Evolutionary conservation across 2,113 vertebrate species (phyloP).

Genomic region (Chaetops frenatus): DNA sequence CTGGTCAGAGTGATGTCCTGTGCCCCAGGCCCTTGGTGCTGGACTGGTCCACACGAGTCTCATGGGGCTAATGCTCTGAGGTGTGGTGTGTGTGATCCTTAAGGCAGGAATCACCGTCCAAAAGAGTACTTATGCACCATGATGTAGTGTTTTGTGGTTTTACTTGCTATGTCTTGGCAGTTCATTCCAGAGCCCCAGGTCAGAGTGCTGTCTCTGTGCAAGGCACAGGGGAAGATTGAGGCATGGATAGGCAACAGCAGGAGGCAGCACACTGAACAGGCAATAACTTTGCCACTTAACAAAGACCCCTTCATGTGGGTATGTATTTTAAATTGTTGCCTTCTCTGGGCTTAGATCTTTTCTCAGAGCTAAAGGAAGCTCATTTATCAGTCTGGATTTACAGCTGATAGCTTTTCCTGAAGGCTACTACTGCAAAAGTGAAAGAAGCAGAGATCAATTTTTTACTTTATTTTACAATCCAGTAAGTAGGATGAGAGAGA

Average conservation of each 20-base stretch:
- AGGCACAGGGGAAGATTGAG: background rate
- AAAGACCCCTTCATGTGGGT: background rate
- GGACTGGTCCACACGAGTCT: background rate
- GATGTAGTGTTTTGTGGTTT: background rate
- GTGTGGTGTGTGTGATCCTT: rapidly evolving
- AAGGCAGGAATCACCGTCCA: background rate
- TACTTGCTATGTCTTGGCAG: rapidly evolving
- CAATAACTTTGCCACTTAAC: background rate
- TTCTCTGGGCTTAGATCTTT: background rate
- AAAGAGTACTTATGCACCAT: background rate
- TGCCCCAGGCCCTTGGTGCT: background rate
- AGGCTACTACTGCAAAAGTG: background rate
- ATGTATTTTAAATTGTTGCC: background rate
- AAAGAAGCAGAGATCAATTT: background rate
- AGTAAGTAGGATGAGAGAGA: background rate
- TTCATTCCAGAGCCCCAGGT: background rate
- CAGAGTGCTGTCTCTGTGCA: background rate
- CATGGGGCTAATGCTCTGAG: background rate
- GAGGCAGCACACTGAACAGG: background rate
- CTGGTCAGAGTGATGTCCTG: background rate
- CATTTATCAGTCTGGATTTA: background rate
- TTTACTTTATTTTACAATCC: background rate
- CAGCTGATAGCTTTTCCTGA: background rate
- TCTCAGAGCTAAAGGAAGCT: background rate
- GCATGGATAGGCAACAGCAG: background rate